phyloP scores from a whole-genome alignment of 92 coral and sea anemone species.

The Porites lobata region DNA sequence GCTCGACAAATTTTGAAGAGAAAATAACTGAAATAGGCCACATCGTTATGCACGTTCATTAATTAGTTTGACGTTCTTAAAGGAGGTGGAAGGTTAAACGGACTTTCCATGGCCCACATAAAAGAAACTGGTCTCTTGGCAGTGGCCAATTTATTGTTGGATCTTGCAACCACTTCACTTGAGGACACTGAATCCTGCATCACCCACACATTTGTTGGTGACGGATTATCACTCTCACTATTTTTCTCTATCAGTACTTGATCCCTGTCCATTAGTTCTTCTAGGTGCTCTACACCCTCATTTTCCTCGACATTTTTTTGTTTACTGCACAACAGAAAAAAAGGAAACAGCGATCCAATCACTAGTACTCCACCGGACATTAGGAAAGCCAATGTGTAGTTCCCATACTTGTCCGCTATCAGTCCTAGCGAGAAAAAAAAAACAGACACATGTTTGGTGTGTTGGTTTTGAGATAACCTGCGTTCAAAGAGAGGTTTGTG shows the following conservation, averaged over 20 bases:
- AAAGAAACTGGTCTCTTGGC: constrained; percentile 42
- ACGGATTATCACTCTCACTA: neutral
- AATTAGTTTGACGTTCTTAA: neutral
- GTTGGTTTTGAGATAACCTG: neutral
- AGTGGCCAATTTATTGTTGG: neutral
- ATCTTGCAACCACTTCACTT: neutral
- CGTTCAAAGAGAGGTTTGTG: no score
- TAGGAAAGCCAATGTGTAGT: constrained; percentile 31
- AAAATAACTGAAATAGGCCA: no score
- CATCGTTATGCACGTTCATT: no score
- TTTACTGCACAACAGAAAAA: constrained; percentile 9
- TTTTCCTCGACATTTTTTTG: neutral
- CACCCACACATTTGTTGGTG: neutral
- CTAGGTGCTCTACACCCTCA: constrained; percentile 4
- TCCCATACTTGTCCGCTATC: constrained; percentile 42
- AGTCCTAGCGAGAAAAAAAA: neutral
- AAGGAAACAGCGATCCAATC: constrained; percentile 32
- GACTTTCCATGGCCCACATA: constrained; percentile 43
- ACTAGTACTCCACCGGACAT: constrained; percentile 27
- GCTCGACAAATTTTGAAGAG: no score
- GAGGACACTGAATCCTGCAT: neutral
- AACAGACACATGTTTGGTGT: neutral
- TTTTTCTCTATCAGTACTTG: neutral
- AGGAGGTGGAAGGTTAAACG: neutral
- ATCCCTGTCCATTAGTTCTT: constrained; percentile 45